phyloP scores from a whole-genome alignment of 2,888 invertebrate genomes.

The Cordylochernes scorpioides region DNA sequence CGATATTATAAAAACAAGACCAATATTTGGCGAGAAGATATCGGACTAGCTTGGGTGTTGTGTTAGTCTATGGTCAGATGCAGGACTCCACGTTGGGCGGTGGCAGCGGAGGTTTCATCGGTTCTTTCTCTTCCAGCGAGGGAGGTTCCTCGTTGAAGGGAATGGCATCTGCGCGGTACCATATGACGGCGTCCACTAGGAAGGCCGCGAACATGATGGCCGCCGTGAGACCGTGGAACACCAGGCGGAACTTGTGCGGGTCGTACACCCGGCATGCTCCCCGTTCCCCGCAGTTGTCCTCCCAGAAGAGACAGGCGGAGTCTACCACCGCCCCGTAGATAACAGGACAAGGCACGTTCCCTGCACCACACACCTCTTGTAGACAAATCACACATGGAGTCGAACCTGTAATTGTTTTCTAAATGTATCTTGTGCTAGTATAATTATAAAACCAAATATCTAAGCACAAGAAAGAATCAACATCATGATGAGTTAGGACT shows the following conservation, averaged over 20 bases:
- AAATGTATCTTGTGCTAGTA: too few relatives aligned
- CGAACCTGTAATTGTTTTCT: too few relatives aligned
- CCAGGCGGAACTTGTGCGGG: conserved; percentile 48
- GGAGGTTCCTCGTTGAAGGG: conserved; percentile 33
- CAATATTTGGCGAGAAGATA: too few relatives aligned
- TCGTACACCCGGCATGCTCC: conserved; percentile 74
- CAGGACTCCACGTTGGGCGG: too few relatives aligned
- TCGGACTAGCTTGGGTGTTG: too few relatives aligned
- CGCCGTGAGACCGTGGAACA: conserved; percentile 59
- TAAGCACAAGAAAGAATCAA: too few relatives aligned
- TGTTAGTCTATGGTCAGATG: too few relatives aligned
- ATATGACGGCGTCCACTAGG: conserved; percentile 60
- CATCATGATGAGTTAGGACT: too few relatives aligned
- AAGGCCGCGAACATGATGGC: conserved; percentile 60
- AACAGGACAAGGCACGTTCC: conserved; percentile 82
- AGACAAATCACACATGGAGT: too few relatives aligned
- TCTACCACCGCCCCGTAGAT: conserved; percentile 75
- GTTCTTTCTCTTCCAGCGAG: conserved; percentile 8
- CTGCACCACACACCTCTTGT: conserved; percentile 18
- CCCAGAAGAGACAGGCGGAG: conserved; percentile 65
- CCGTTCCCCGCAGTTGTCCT: conserved; percentile 41
- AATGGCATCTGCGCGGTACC: conserved; percentile 62
- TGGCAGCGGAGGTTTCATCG: conserved; percentile 9
- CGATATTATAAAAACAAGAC: too few relatives aligned
- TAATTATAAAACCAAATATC: too few relatives aligned